Evolutionary conservation across 1,140 invertebrate genomes (phyloP), one percentile per base, ranked within the genome.

Genomic region (Drosophila mauritiana): DNA sequence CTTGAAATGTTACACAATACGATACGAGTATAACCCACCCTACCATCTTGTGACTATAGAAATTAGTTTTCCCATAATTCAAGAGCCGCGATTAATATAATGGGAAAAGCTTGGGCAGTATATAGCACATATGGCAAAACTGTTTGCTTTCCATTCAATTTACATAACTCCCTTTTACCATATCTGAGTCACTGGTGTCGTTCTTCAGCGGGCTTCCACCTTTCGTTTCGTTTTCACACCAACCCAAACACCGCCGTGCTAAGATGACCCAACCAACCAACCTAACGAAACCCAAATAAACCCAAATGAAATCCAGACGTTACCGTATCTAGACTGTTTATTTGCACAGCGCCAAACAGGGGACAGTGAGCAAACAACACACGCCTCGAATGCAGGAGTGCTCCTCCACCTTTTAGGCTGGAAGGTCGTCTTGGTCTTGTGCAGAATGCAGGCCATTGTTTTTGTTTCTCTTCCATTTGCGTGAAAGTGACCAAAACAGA

Each of bases 401-500:
- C 22, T 31, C 25, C 7, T 15, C 22, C 25, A 17, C 22, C 25
- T 56, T 27, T 43, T 4, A 17, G 11, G 45, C 45, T 25, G 42
- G 27, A 86, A 83, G 83, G 84, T 86, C 82, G 63, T 37, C 34
- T 27, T 43, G 6, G 12, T 37, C 34, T 27, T 43, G 6, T 10
- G 65, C 62, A 89, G 84, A 88, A 88, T 89, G 83, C 80, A 80
- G 54, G 27, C 59, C 83, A 80, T 83, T 88, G 83, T 88, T 72
- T 88, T 15, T 49, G 22, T 27, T 53, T 43, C 5, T 37, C 40
- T 25, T 58, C 27, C 34, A 52, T 69, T 37, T 56, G 40, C 70
- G 81, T 86, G 75, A 90, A 90, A 90, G 80, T 75, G 62, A 74
- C 58, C 54, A 70, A 40, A 62, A 22, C 36, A 10, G 40, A 69